Evolutionary conservation across 2,113 vertebrate genomes (phyloP), one percentile per base, ranked within the genome.

Genomic region (Meriones unguiculatus): DNA sequence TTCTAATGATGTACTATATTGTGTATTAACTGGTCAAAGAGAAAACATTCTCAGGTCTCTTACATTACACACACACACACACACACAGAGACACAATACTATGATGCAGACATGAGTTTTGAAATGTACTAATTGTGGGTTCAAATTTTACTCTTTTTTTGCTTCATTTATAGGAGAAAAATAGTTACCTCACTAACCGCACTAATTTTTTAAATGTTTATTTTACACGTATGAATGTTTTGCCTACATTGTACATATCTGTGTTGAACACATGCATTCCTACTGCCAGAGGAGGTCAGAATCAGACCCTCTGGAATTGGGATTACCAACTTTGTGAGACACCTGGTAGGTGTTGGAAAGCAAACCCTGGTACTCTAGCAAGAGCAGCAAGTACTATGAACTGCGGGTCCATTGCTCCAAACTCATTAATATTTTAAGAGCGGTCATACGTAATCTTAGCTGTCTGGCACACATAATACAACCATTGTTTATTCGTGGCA

Each of bases 111-210:
- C 6, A 22, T 22, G 28, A 85, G 1, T 30, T 91, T 75, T 81
- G 11, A 62, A 65, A 22, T 87, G 1, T 32, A 41, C 57, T 54
- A 95, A 57, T 90, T 87, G 4, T 7, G 15, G 18, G 10, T 75
- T 57, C 91, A 62, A 32, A 50, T 84, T 84, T 69, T 67, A 50
- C 73, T n/a, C 35, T 7, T 15, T 57, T 91, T 97, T 90, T 95
- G 22, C 4, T 11, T 70, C 7, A 65, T 70, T 30, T 80, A 4
- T 28, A 91, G 25, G 32, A 41, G 20, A 82, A 52, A 67, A 89
- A 88, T 32, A 38, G n/a, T 13, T 15, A 69, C 17, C 5, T 82
- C 50, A 57, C 4, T 57, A 57, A 46, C 57, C 13, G 11, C 57
- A 57, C 57, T 2, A 0, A 54, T 22, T 78, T 88, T 91, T 69